Base-by-base conservation (phyloP, 2,113 vertebrate genomes). In the Pogonocichla stellata region DNA sequence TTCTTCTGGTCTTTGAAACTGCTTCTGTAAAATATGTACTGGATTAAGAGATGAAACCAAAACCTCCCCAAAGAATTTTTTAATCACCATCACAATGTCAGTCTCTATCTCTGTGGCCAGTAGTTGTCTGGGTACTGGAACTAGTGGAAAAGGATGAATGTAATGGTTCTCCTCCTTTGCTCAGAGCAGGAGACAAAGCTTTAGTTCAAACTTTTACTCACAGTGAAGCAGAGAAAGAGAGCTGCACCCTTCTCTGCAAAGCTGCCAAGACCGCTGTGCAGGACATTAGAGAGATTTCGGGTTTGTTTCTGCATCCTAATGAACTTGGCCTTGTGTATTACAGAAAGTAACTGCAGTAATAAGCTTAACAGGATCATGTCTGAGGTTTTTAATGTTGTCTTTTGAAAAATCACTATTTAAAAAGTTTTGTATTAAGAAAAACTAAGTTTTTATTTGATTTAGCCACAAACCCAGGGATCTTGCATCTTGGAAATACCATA, bases 1-100 rank as follows among this genome's bases (percentile, higher is more conserved):
- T 97, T 94, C 54, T 92, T 86, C 54, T 62, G 23, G 23, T 77
- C 91, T 93, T 90, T 93, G 82, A 90, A 95, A 66, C 11, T 50
- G 42, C 38, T 77, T 20, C 67, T 86, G 50, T 86, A 75, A 93
- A 92, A 77, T 83, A 83, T 58, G 77, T 73, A 54, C 42, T 83
- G 22, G 45, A 90, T 93, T 90, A 88, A 83, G 60, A 86, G 54
- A 79, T 66, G 90, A 93, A 96, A 82, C 67, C 18, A 58, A 90
- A 88, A 77, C 33, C 62, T 83, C 88, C 57, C 62, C 38, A 69
- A 65, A 80, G 70, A 82, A 61, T 85, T 85, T 4, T 7, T 82
- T 85, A 82, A 94, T 90, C 19, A 61, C 18, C 13, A 13, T 29
- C 38, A 72, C 66, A n/a, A 43, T 19, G 31, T 69, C 58, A 34